Evolutionary conservation across 2,888 invertebrate genomes (phyloP).

Genomic region (Proisotoma minuta): DNA sequence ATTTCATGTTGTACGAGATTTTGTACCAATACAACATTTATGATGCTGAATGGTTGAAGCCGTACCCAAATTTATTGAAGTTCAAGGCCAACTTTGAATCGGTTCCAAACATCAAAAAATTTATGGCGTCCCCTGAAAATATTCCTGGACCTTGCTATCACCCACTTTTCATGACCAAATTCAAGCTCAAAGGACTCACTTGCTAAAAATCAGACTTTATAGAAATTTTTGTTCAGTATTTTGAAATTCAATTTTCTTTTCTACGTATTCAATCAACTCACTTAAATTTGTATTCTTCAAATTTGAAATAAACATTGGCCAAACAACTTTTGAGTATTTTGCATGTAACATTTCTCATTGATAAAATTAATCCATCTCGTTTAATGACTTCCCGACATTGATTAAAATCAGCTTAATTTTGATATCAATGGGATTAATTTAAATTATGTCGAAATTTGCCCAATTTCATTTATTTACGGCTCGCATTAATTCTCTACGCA

Average conservation of each 20-base stretch:
- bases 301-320: no score
- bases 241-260: no score
- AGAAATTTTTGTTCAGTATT: no score
- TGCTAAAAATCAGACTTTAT: no score
- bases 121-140: conserved; percentile 49
- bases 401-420: no score
- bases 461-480: no score
- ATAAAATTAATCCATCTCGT: background rate
- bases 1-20: conserved; percentile 52
- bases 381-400: no score
- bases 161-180: conserved; percentile 26
- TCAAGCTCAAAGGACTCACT: no score
- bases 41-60: conserved; percentile 49
- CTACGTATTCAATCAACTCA: no score
- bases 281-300: no score
- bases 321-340: background rate
- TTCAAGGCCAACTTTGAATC: conserved; percentile 50
- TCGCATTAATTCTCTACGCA: no score
- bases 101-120: conserved; percentile 49
- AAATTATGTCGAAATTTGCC: background rate
- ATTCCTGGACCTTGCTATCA: conserved; percentile 49
- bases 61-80: conserved; percentile 49
- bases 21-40: conserved; percentile 50
- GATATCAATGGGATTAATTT: no score
- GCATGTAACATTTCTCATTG: background rate